Base-by-base conservation (phyloP, 2,888 invertebrate genomes). In the Phortica magna region DNA sequence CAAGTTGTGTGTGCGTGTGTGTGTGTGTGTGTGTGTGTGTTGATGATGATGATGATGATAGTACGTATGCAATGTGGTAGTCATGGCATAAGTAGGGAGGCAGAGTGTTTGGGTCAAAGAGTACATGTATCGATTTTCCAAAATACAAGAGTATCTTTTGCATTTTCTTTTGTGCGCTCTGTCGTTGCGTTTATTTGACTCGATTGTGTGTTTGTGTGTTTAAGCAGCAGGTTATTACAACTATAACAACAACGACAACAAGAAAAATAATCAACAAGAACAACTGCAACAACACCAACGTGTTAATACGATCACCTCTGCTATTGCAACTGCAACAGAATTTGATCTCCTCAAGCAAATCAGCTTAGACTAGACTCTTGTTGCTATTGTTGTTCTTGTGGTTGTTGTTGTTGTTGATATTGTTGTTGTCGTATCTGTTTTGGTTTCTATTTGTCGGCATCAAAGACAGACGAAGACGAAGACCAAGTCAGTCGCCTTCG, bases 331-430 rank as follows among this genome's bases (percentile, higher is more conserved):
- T 67, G 19, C n/a, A 39, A 14, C n/a, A 19, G 19, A 31, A 39
- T 65, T 39, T 39, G 65, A 65, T 65, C 53, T 53, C 10, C 53
- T 10, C 53, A 10, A n/a, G 12, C n/a, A 53, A 53, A 53, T 53
- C 53, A n/a, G 53, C 53, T 53, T 53, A 31, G 31, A 31, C 31
- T 4, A 1, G 31, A 31, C 31, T 55, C 19, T 2, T 19, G 31
- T 22, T 2, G 17, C 71, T 74, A 48, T 67, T 71, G 39, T 55
- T 75, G 74, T 72, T 43, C 2, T 14, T 53, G 71, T 72, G 17
- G 61, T n/a, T 76, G 61, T 59, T 67, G 61, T 77, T 76, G 73
- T 76, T 31, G 61, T 31, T 31, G n/a, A n/a, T n/a, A n/a, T n/a
- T 76, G 61, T 59, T 67, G 61, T 77, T 76, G 73, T 76, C 17